A percentile compares a stretch with the other conserved stretches of the same genome.
phyloP scores from a whole-genome alignment of 2,113 vertebrate species.

The Leptocoma aspasia region DNA sequence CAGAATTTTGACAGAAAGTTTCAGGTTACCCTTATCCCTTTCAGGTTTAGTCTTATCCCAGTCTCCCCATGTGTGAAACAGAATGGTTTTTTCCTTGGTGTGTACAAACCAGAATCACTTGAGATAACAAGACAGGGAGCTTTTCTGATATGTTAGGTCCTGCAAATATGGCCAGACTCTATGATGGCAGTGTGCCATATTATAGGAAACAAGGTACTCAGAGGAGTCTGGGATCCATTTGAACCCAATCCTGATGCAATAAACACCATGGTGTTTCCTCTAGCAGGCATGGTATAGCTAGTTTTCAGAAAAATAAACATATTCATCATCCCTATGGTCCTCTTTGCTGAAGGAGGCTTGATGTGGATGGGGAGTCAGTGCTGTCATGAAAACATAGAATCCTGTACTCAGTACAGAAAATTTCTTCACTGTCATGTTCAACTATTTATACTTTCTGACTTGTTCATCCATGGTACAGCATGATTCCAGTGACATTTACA shows the following conservation, averaged over 20 bases:
- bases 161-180: neutral
- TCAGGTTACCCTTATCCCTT: neutral
- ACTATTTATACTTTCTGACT: neutral
- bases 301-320: neutral
- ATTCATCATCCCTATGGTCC: neutral
- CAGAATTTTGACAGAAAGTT: neutral
- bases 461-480: neutral
- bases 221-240: neutral
- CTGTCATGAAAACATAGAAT: neutral
- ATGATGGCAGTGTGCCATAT: neutral
- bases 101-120: neutral
- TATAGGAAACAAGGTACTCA: neutral
- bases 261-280: neutral
- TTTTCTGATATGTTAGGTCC: neutral
- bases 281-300: neutral
- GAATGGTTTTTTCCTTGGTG: neutral
- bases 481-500: neutral
- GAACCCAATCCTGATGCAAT: neutral
- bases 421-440: neutral
- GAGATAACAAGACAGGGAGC: neutral
- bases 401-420: neutral
- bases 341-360: neutral
- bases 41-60: neutral
- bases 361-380: neutral
- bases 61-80: neutral